Percentiles rank a stretch among this genome's conserved stretches.
These are phyloP conservation scores for Podarcis siculus DNA, from an alignment of 2,797 vertebrate species.

Conservation along the genomic window DNA sequence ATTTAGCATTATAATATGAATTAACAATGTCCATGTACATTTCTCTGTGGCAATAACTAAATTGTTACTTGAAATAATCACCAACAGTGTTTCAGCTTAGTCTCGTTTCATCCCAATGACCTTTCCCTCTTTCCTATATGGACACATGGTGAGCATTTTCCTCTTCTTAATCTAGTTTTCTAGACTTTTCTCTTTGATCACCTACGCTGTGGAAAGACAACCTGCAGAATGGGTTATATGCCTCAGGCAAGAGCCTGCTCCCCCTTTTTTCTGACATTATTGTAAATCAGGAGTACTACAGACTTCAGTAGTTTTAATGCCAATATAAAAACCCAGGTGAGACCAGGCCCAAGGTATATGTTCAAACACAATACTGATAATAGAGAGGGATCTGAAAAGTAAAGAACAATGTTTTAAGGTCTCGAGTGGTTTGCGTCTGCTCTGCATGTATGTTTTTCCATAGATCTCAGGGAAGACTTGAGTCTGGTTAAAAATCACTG, in stretches of 20 bases:
- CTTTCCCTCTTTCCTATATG: not conserved
- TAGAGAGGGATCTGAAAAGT: constrained; percentile 68
- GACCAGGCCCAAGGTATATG: constrained; percentile 1
- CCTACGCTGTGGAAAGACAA: not conserved
- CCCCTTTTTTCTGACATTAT: not conserved
- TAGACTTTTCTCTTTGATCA: not conserved
- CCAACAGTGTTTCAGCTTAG: not conserved
- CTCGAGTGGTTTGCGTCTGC: constrained; percentile 38
- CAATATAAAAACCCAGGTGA: constrained; percentile 8
- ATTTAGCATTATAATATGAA: not conserved
- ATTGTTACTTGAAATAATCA: not conserved
- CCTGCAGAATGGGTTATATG: not conserved
- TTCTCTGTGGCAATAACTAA: not conserved
- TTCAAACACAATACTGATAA: constrained; percentile 55
- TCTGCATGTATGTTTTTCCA: constrained; percentile 58
- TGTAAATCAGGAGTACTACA: constrained; percentile 30
- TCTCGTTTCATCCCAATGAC: not conserved
- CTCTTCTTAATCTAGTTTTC: not conserved
- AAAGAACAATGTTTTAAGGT: constrained; percentile 60
- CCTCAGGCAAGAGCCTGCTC: not conserved
- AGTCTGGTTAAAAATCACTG: constrained; percentile 46
- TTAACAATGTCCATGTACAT: not conserved
- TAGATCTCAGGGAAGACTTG: constrained; percentile 60
- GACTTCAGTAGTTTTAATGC: constrained; percentile 29
- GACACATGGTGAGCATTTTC: not conserved